These are phyloP conservation scores for Nesoenas mayeri DNA, from an alignment of 2,113 vertebrate species.

Conservation along the genomic window DNA sequence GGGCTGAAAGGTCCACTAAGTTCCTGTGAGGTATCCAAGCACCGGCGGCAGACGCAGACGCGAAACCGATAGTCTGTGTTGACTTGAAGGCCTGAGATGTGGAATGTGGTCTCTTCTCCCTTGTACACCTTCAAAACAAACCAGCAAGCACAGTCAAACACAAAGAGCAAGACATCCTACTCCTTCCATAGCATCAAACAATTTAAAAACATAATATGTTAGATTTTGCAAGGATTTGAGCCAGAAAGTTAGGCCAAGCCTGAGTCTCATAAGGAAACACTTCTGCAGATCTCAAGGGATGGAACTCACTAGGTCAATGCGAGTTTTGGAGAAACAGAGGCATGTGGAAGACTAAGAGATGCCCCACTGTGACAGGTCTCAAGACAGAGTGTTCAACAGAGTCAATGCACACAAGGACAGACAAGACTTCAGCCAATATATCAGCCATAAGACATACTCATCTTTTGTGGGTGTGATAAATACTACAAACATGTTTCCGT, in stretches of 20 bases:
- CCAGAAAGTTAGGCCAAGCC: neutral
- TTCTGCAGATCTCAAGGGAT: neutral
- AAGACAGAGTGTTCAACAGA: neutral
- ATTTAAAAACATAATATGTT: neutral
- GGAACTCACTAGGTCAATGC: rapidly evolving
- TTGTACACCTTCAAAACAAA: constrained; percentile 87
- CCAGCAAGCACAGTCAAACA: neutral
- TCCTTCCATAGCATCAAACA: rapidly evolving
- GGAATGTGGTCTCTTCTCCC: constrained; percentile 91
- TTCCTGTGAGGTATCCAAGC: constrained; percentile 90
- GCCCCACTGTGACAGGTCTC: neutral
- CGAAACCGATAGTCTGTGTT: constrained; percentile 97
- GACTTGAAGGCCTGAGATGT: constrained; percentile 91
- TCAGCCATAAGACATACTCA: rapidly evolving
- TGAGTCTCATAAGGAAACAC: neutral
- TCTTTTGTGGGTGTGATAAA: neutral
- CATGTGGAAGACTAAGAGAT: neutral
- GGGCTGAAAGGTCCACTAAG: constrained; percentile 95
- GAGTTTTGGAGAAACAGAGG: neutral
- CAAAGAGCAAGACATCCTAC: neutral
- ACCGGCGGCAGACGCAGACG: constrained; percentile 92
- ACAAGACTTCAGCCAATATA: neutral
- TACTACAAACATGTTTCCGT: neutral
- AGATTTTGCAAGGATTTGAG: neutral
- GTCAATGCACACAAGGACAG: neutral